Conservation (phyloP, 23 tunicate species). For the Ascidia mentula region DNA sequence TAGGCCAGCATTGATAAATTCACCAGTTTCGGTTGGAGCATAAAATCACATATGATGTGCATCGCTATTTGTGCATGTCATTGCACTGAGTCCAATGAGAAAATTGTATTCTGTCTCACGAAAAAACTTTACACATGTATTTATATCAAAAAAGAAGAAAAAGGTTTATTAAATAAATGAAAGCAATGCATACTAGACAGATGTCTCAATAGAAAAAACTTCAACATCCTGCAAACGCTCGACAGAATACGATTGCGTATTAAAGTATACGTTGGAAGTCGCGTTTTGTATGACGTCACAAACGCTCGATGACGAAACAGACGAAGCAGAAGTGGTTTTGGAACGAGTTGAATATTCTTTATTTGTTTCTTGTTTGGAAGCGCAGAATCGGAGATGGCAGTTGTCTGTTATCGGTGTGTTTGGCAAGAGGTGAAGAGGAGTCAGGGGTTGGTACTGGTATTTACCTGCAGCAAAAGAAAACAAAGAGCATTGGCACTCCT, state of each 20-base stretch:
- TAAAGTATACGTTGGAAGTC: background rate
- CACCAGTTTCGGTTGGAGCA: too few relatives aligned
- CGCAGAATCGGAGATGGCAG: background rate
- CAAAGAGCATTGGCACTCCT: too few relatives aligned
- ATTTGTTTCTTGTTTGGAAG: background rate
- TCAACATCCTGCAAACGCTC: background rate
- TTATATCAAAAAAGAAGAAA: background rate
- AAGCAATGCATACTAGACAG: too few relatives aligned
- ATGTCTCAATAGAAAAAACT: background rate
- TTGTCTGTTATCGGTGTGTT: constrained; percentile 50
- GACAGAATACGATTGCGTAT: background rate
- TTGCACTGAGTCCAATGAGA: too few relatives aligned
- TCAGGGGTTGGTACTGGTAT: constrained; percentile 87
- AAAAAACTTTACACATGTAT: too few relatives aligned
- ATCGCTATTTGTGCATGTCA: too few relatives aligned
- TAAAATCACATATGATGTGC: too few relatives aligned
- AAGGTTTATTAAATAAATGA: background rate
- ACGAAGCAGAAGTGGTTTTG: too few relatives aligned
- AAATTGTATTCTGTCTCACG: too few relatives aligned
- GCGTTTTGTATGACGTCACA: background rate
- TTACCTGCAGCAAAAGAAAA: constrained; percentile 73
- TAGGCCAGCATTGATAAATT: too few relatives aligned
- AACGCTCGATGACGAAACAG: background rate
- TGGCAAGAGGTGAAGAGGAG: constrained; percentile 78
- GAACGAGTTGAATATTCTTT: background rate